Base-by-base conservation (phyloP, 2,113 vertebrate species). In the Panthera uncia region DNA sequence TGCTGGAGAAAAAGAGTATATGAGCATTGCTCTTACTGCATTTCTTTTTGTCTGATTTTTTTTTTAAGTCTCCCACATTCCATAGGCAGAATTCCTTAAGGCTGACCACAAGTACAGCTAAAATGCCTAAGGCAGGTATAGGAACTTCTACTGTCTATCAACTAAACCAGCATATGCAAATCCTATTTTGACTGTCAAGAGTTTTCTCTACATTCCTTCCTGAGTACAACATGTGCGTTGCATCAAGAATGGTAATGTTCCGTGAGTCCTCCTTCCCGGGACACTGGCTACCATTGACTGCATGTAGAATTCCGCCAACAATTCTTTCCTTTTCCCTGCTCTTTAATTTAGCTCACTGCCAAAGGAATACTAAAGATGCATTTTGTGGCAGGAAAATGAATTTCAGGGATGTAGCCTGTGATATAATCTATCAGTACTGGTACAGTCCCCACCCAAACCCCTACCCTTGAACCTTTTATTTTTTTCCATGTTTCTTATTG, bases 381-480 rank as follows among this genome's bases (percentile, higher is more conserved):
- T 85, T 89, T 76, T 65, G 38, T 91, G 41, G 25, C 73, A 96
- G 83, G 45, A 91, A 96, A 96, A 94, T 95, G 78, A 41, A 41
- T 96, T 96, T 84, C 89, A 71, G 41, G 38, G 65, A 87, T 38
- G n/a, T 45, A 85, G 74, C 15, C 61, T 38, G 6, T 79, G n/a
- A 84, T 61, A 83, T 13, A 33, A 36, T 69, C 55, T 57, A 25
- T 95, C 36, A 63, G 33, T 31, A 31, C 21, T 65, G 11, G 21
- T 6, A 2, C 1, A 29, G 29, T 21, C 16, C 36, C 21, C 73
- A 1, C 68, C 33, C 13, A 2, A 36, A 68, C 3, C 11, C 18
- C 36, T 61, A 8, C 11, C n/a, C 7, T 36, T 9, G 2, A 3
- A 55, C 13, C 31, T 73, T 65, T 25, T 15, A 29, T 38, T 88